A percentile compares a stretch with the other conserved stretches of the same genome.
phyloP scores from a whole-genome alignment of 2,888 invertebrate genomes.

The Acleris laterana region DNA sequence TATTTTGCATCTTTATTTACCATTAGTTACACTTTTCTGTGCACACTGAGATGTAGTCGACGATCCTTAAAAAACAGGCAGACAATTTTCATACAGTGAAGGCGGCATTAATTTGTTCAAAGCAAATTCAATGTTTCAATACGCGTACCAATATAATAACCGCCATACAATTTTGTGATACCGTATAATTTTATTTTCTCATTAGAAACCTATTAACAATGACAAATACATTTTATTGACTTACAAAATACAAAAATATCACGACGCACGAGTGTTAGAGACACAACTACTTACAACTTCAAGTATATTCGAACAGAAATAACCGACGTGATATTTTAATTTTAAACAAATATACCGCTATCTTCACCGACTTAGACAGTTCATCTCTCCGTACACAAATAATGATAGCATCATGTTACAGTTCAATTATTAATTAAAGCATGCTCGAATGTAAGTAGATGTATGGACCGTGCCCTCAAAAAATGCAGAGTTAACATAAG shows the following conservation, averaged over 20 bases:
- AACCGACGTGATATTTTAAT: slow-evolving; percentile 28
- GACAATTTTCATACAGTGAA: not conserved
- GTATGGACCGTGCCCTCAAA: slow-evolving; percentile 12
- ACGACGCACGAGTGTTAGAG: slow-evolving; percentile 25
- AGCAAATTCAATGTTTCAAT: not conserved
- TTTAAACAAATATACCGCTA: not conserved
- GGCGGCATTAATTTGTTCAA: slow-evolving; percentile 2
- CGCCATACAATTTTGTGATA: too few relatives aligned
- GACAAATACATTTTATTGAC: slow-evolving; percentile 11
- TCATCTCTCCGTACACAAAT: not conserved
- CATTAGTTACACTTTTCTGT: slow-evolving; percentile 54
- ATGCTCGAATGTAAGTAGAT: slow-evolving; percentile 46
- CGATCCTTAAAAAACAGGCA: not conserved
- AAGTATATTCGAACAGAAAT: slow-evolving; percentile 16
- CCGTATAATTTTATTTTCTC: too few relatives aligned
- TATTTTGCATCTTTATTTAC: slow-evolving; percentile 47
- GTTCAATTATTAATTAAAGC: slow-evolving; percentile 41
- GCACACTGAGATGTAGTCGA: slow-evolving; percentile 31
- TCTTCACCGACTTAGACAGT: not conserved
- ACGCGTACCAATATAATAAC: not conserved
- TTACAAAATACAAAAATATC: slow-evolving; percentile 26
- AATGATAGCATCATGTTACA: slow-evolving; percentile 1
- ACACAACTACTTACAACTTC: slow-evolving; percentile 21
- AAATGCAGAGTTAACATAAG: slow-evolving; percentile 28
- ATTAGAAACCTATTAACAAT: too few relatives aligned